These are phyloP conservation scores for Maniola hyperantus DNA, from an alignment of 2,888 invertebrate species.

Conservation along the genomic window DNA sequence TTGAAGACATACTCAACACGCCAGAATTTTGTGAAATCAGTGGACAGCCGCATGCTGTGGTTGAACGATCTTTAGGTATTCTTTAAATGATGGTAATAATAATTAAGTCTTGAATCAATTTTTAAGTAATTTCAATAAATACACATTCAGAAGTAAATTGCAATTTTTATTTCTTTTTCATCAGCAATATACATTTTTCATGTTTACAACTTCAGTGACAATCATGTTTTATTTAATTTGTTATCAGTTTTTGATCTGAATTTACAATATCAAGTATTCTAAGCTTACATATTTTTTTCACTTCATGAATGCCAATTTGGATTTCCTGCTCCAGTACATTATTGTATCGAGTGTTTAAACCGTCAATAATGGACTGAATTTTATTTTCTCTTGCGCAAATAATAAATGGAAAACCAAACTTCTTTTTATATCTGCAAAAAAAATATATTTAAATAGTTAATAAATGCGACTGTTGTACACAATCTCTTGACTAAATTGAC, in stretches of 20 bases:
- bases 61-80: constrained; percentile 89
- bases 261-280: constrained; percentile 80
- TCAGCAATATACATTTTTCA: too few relatives aligned
- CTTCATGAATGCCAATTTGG: constrained; percentile 83
- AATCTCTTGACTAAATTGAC: too few relatives aligned
- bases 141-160: constrained; percentile 8
- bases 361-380: constrained; percentile 80
- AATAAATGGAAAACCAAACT: constrained; percentile 87
- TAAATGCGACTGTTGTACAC: too few relatives aligned
- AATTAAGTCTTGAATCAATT: constrained; percentile 18
- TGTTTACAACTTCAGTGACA: too few relatives aligned
- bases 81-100: constrained; percentile 56
- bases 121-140: constrained; percentile 31
- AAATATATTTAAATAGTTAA: neutral
- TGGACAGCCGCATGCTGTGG: constrained; percentile 91
- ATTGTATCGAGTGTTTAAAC: constrained; percentile 77
- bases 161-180: constrained; percentile 7
- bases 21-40: constrained; percentile 88
- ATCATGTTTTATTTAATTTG: too few relatives aligned
- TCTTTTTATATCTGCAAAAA: constrained; percentile 82
- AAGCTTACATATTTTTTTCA: constrained; percentile 86
- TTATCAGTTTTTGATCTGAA: too few relatives aligned
- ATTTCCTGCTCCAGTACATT: constrained; percentile 82
- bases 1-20: constrained; percentile 89
- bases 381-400: constrained; percentile 86